Evolutionary conservation across 2,113 vertebrate species (phyloP).

Genomic region (Dicentrarchus labrax): DNA sequence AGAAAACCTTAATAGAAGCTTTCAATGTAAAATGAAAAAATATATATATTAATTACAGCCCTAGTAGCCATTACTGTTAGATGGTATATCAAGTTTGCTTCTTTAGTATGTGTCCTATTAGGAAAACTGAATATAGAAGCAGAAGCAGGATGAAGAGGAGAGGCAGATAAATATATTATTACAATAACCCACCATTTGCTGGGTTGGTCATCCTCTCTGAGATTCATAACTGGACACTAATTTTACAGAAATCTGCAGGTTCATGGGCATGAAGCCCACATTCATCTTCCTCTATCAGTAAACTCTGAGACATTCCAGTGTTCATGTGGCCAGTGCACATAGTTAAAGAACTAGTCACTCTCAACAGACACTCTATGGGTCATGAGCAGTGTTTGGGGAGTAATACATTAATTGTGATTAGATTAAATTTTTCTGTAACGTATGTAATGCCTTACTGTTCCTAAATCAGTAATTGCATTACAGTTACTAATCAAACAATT

Average conservation of each 20-base stretch:
- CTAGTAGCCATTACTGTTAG: background rate
- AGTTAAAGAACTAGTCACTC: slow-evolving; percentile 12
- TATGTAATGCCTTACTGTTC: too few relatives aligned
- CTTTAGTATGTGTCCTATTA: slow-evolving; percentile 3
- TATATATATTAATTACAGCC: too few relatives aligned
- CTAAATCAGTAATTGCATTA: too few relatives aligned
- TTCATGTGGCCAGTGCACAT: background rate
- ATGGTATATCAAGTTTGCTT: background rate
- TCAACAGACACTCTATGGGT: background rate
- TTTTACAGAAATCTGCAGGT: background rate
- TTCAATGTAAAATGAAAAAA: too few relatives aligned
- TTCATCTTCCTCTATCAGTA: background rate
- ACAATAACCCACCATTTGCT: background rate
- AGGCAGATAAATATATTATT: background rate
- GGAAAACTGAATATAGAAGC: background rate
- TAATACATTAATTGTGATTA: too few relatives aligned
- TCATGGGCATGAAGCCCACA: background rate
- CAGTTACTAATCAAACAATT: too few relatives aligned
- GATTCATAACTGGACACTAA: background rate
- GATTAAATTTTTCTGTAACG: too few relatives aligned
- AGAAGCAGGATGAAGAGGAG: background rate
- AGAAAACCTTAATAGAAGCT: too few relatives aligned
- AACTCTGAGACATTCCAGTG: background rate
- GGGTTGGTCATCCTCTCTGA: background rate
- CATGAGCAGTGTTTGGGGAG: too few relatives aligned